Base-by-base conservation (phyloP, 2,797 vertebrate species). In the Glossophaga mutica region DNA sequence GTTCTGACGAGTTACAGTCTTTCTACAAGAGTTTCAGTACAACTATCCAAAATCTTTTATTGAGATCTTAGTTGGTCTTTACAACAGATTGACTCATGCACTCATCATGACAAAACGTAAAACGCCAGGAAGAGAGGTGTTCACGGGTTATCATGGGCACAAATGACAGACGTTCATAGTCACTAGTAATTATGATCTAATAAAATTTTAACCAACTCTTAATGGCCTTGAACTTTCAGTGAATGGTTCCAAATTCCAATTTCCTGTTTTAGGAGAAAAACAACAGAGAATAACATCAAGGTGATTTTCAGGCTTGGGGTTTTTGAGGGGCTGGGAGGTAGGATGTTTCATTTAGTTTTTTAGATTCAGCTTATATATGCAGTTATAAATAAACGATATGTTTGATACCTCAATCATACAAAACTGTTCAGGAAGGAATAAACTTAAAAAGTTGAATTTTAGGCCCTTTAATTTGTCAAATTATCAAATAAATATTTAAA, bases 401-500 rank as follows among this genome's bases (percentile, higher is more conserved):
- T 12, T 65, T 22, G 39, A 39, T 26, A 48, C 44, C 29, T 77
- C 65, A 32, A 52, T 71, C 34, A 87, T 4, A 74, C 19, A 92
- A 78, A 90, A 46, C 6, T 39, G 44, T 67, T 86, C n/a, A 85
- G 32, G 44, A 90, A 92, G 24, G 83, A 91, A 87, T 18, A 83
- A 87, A 48, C 26, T 85, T 76, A 59, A 26, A 79, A 71, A 48
- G 46, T 46, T 50, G 44, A 46, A 15, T 62, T 86, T 73, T 22
- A 48, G 18, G 42, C 1, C 6, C 42, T 95, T 91, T 78, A 46
- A 22, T 73, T 85, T 94, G 42, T 39, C n/a, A 71, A 82, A 59
- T 10, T 71, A 57, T 94, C 95, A 92, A 94, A 73, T 77, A 86
- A n/a, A 95, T 93, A 79, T 7, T 94, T 87, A 96, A 88, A 32